Base-by-base conservation (phyloP, 2,888 invertebrate species). In the Pammene fasciana region DNA sequence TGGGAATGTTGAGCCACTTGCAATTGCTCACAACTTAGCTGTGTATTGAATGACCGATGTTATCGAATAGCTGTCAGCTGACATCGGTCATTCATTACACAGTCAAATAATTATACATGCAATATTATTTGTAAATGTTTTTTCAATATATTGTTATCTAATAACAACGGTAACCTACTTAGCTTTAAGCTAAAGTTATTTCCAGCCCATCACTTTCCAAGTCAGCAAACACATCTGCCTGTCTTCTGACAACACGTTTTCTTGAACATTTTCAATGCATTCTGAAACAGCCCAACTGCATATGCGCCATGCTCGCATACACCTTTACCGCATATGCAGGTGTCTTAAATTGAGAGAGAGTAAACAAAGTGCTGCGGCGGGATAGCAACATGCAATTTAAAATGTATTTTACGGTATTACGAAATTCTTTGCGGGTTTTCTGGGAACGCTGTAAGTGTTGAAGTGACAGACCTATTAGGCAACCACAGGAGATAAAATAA, bases 331-430 rank as follows among this genome's bases (percentile, higher is more conserved):
- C 50, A 38, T n/a, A n/a, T 50, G 36, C 50, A 50, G 16, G 41
- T 57, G 57, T 14, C 48, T 38, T 48, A 61, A 61, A 61, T 50
- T 61, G 61, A 61, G 61, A 18, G 60, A 36, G 48, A 14, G 61
- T 61, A 61, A 61, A 61, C 50, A 61, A 61, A 61, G 50, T 50
- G 50, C 34, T 46, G 61, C 38, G 4, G 4, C 26, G 26, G 36
- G 60, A 38, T 48, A 61, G 60, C 36, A 61, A 48, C 48, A 41
- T 61, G 50, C 61, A 61, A 61, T 50, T 50, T 61, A 61, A 61
- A 61, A 50, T 50, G 48, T 16, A 48, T 61, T 61, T 48, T 50
- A 38, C 50, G 61, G 34, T 48, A 26, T 26, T 34, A 45, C 45
- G 45, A 60, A 59, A 36, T 48, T 36, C 48, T 60, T 60, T 48